Percentiles rank a stretch among this genome's conserved stretches.
phyloP scores from a whole-genome alignment of 2,888 invertebrate species.

The Mesoligia furuncula region DNA sequence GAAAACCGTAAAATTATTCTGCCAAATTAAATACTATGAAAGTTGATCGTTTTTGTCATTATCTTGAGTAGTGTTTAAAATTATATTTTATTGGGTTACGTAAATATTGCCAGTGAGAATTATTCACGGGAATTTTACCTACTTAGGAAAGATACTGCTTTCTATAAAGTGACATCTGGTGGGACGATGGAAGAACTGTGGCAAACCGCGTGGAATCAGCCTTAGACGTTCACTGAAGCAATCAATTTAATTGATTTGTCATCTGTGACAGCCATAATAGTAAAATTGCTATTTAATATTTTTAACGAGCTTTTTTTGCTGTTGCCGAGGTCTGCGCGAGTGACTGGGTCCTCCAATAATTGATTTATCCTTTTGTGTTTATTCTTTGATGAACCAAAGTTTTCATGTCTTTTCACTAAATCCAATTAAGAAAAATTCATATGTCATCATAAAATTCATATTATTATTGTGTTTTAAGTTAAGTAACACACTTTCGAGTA shows the following conservation, averaged over 20 bases:
- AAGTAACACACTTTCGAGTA: not conserved
- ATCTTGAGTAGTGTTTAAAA: conserved; percentile 34
- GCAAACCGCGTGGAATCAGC: not conserved
- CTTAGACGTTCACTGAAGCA: not conserved
- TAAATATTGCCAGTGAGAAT: conserved; percentile 33
- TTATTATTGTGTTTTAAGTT: not conserved
- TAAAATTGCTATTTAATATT: not conserved
- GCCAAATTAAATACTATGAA: conserved; percentile 52
- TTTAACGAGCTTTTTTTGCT: not conserved
- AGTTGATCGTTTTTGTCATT: conserved; percentile 35
- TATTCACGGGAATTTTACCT: conserved; percentile 12
- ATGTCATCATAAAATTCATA: not conserved
- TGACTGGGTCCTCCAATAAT: not conserved
- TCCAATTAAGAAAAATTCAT: not conserved
- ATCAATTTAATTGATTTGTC: not conserved
- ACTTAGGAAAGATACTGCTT: conserved; percentile 16
- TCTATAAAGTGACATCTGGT: conserved; percentile 11
- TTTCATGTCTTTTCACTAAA: not conserved
- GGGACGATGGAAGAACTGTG: not conserved
- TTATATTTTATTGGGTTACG: conserved; percentile 46
- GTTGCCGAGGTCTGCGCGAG: not conserved
- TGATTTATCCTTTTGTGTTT: not conserved
- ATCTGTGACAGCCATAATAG: not conserved
- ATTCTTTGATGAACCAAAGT: not conserved
- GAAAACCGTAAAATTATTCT: conserved; percentile 56